Percentiles rank a stretch among this genome's conserved stretches.
These are phyloP conservation scores for Metridium senile DNA, from an alignment of 92 coral and sea anemone species.

Conservation along the genomic window DNA sequence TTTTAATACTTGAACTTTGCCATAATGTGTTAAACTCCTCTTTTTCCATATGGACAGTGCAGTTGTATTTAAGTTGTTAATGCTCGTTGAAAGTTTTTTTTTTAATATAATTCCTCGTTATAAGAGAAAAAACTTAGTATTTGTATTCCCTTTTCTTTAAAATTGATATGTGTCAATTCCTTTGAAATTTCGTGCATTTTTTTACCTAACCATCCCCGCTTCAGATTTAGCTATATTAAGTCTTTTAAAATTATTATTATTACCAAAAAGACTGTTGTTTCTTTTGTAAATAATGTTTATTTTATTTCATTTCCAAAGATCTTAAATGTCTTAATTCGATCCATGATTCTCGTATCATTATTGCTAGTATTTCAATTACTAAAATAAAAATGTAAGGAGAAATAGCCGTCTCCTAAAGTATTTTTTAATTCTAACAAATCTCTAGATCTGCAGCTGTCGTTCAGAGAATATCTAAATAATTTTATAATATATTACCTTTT, in stretches of 20 bases:
- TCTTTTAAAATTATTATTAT: too few species aligned
- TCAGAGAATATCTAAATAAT: too few species aligned
- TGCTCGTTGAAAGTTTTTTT: constrained; percentile 9
- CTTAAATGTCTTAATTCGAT: neutral
- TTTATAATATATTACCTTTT: too few species aligned
- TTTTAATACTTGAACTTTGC: too few species aligned
- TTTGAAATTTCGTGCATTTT: neutral
- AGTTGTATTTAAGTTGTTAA: constrained; percentile 6
- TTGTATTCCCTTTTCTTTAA: constrained; percentile 1
- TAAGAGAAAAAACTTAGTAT: neutral
- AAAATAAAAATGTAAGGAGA: too few species aligned
- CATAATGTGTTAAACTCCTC: neutral
- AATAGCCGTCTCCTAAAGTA: too few species aligned
- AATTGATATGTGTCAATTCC: constrained; percentile 1
- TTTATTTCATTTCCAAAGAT: neutral
- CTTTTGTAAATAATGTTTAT: too few species aligned
- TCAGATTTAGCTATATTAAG: neutral
- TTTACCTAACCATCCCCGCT: neutral
- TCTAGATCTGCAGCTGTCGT: too few species aligned
- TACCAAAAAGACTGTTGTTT: neutral
- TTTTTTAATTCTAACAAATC: too few species aligned
- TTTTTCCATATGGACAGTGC: constrained; percentile 4
- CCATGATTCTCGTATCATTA: neutral
- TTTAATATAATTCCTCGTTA: neutral
- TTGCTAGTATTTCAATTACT: neutral